These are phyloP conservation scores for Hypomesus transpacificus DNA, from an alignment of 2,113 vertebrate genomes.

Conservation along the genomic window DNA sequence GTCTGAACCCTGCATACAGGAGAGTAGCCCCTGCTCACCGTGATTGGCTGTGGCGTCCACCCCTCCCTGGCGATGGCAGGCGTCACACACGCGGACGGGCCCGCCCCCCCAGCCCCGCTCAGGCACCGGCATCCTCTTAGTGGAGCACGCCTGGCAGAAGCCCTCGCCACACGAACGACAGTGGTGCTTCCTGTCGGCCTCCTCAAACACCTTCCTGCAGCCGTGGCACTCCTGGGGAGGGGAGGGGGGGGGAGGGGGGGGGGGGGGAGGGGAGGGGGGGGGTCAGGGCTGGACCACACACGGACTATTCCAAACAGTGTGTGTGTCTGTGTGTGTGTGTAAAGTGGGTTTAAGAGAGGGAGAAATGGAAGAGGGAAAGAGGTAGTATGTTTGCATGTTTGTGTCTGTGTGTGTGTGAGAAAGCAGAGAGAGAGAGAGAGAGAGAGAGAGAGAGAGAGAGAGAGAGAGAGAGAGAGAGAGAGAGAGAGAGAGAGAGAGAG, in stretches of 20 bases:
- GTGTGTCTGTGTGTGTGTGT: not conserved
- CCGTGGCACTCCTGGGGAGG: slow-evolving; percentile 66
- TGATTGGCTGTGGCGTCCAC: slow-evolving; percentile 45
- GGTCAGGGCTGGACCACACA: not conserved
- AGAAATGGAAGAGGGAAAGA: not conserved
- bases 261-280: not conserved
- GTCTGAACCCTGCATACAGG: not conserved
- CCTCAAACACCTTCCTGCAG: slow-evolving; percentile 69
- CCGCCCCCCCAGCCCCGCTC: slow-evolving; percentile 75
- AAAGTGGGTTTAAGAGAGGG: not conserved
- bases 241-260: not conserved
- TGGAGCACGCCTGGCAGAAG: slow-evolving; percentile 79
- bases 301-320: too few species aligned
- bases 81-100: slow-evolving; percentile 75
- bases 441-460: not conserved
- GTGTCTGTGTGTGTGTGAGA: not conserved
- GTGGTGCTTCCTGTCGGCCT: slow-evolving; percentile 78
- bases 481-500: too few species aligned
- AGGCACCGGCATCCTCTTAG: slow-evolving; percentile 73
- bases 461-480: not conserved
- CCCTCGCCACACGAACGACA: slow-evolving; percentile 79
- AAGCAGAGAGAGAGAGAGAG: too few species aligned
- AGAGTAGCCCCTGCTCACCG: slow-evolving; percentile 44
- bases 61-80: slow-evolving; percentile 69
- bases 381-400: too few species aligned